Conservation (phyloP, 2,797 vertebrate species). For the Sebastes itinus region DNA sequence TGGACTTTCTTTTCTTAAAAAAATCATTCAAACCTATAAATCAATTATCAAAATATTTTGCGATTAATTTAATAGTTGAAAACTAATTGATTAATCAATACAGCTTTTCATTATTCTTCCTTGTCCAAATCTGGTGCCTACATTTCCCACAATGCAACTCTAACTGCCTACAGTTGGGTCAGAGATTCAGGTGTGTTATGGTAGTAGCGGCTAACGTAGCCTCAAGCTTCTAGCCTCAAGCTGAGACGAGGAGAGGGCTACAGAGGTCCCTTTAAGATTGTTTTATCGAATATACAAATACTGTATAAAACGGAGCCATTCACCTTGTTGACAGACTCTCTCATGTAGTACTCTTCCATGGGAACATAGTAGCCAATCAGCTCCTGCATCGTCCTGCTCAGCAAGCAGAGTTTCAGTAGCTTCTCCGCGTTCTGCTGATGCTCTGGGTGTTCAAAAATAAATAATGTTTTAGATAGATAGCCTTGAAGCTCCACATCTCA, state of each 20-base stretch:
- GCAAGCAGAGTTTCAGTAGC: conserved; percentile 91
- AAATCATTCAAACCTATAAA: too few species aligned
- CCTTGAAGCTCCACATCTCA: background rate
- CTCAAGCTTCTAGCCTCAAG: background rate
- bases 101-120: background rate
- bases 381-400: conserved; percentile 96
- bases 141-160: background rate
- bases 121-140: background rate
- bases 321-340: conserved; percentile 96
- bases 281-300: background rate
- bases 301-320: background rate
- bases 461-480: background rate
- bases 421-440: conserved; percentile 94
- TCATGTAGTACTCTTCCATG: conserved; percentile 99
- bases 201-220: background rate
- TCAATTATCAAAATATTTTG: too few species aligned
- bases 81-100: too few species aligned
- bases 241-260: background rate
- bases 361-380: conserved; percentile 97
- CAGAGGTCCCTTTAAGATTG: background rate
- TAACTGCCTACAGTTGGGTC: background rate
- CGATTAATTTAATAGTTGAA: too few species aligned
- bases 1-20: too few species aligned
- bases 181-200: background rate
- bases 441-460: conserved; percentile 50